Base-by-base conservation (phyloP, 2,888 invertebrate genomes). In the Thecocarcelia acutangulata region DNA sequence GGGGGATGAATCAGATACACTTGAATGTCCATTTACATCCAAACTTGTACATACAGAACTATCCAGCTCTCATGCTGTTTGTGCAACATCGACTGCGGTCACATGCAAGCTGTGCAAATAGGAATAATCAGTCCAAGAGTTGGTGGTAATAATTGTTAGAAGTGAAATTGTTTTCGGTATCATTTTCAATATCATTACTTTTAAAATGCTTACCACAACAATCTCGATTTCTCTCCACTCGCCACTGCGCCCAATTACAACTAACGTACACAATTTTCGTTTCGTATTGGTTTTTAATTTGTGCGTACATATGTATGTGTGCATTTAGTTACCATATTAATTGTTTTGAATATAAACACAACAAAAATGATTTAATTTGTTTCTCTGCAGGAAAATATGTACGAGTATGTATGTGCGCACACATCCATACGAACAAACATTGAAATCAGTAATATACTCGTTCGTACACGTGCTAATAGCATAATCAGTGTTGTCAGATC, bases 121-220 rank as follows among this genome's bases (percentile, higher is more conserved):
- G 24, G 24, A 68, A 44, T 68, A 59, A 42, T 19, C 19, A 13
- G 9, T 46, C 17, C 28, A 13, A 17, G 15, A 17, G 40, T 17
- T 24, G 4, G 12, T 52, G 42, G 24, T 54, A 68, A 50, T 68
- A 76, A 76, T 76, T 68, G 68, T 42, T 76, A 37, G 44, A 76
- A 76, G 9, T 21, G 11, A 66, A 66, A 58, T 58, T 50, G 42
- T 42, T 76, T 76, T 61, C 59, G 61, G 61, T 76, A 52, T 19
- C 68, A 12, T 42, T 76, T 76, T 61, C 59, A 68, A 68, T 76
- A 52, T 19, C 68, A 12, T 42, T 50, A 13, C 42, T 13, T 42
- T 42, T 59, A 19, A 46, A 75, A 24, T 52, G 24, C 24, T 59
- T 61, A 17, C 46, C 44, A 59, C 5, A 52, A 44, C 21, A 52